Evolutionary conservation across 2,888 invertebrate species (phyloP).

Genomic region (Andrena minutula): DNA sequence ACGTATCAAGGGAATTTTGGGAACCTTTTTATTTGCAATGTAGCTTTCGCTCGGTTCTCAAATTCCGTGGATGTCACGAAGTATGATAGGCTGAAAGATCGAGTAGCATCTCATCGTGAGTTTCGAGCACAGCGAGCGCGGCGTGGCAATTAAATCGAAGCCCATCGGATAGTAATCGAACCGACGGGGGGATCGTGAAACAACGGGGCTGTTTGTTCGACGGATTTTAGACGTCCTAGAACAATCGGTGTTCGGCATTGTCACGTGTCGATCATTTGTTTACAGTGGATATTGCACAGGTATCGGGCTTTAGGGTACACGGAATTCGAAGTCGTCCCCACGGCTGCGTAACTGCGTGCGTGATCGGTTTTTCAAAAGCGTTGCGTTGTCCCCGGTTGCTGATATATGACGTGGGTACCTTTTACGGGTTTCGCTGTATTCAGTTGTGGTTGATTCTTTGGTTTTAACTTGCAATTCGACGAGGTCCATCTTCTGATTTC

Average conservation of each 20-base stretch:
- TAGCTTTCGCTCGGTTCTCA: too few relatives aligned
- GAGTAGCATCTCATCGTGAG: too few relatives aligned
- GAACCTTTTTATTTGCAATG: too few relatives aligned
- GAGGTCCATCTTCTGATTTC: not conserved
- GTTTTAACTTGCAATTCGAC: not conserved
- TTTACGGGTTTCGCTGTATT: constrained; percentile 1
- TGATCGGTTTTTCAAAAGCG: constrained; percentile 29
- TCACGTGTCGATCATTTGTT: constrained; percentile 47
- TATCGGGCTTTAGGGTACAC: constrained; percentile 21
- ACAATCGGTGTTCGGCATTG: constrained; percentile 15
- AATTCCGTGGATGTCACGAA: too few relatives aligned
- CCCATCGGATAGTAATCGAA: constrained; percentile 17
- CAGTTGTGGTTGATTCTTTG: not conserved
- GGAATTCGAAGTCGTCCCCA: not conserved
- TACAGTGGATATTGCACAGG: constrained; percentile 25
- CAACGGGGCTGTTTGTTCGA: constrained; percentile 17
- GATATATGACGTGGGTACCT: not conserved
- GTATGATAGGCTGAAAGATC: too few relatives aligned
- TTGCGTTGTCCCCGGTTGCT: not conserved
- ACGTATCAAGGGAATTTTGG: too few relatives aligned
- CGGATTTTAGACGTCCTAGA: constrained; percentile 23
- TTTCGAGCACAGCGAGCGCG: constrained; percentile 30
- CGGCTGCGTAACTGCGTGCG: not conserved
- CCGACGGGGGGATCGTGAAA: too few relatives aligned
- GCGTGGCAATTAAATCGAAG: constrained; percentile 52